These are phyloP conservation scores for Okapia johnstoni DNA, from an alignment of 2,113 vertebrate species.

Conservation along the genomic window DNA sequence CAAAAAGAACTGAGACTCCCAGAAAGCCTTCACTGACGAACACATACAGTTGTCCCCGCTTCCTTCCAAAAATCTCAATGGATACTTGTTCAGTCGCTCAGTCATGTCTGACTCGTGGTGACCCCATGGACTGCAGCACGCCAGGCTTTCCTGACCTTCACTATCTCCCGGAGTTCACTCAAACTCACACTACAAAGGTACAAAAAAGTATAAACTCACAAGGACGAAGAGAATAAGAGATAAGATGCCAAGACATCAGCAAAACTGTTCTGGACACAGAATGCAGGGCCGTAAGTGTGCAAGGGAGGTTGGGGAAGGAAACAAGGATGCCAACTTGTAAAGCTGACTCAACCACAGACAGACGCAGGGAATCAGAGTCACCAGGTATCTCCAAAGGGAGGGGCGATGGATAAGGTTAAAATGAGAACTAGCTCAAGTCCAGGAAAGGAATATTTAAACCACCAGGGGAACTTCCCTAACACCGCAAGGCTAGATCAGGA, in stretches of 20 bases:
- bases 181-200: not conserved
- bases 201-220: not conserved
- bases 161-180: not conserved
- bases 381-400: not conserved
- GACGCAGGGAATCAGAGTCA: not conserved
- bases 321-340: not conserved
- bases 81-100: not conserved
- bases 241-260: not conserved
- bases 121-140: not conserved
- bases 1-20: not conserved
- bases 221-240: not conserved
- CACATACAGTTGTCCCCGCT: not conserved
- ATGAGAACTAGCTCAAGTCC: not conserved
- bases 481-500: not conserved
- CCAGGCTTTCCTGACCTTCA: not conserved
- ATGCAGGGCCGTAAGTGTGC: not conserved
- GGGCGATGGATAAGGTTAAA: not conserved
- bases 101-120: accelerated
- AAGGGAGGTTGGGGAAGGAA: accelerated
- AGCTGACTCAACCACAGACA: not conserved
- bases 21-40: not conserved
- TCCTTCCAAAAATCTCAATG: not conserved
- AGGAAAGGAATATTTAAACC: not conserved
- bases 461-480: not conserved
- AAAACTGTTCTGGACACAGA: not conserved